A percentile compares a stretch with the other conserved stretches of the same genome.
Evolutionary conservation across 2,113 vertebrate species (phyloP).

Genomic region (Alethe castanea): DNA sequence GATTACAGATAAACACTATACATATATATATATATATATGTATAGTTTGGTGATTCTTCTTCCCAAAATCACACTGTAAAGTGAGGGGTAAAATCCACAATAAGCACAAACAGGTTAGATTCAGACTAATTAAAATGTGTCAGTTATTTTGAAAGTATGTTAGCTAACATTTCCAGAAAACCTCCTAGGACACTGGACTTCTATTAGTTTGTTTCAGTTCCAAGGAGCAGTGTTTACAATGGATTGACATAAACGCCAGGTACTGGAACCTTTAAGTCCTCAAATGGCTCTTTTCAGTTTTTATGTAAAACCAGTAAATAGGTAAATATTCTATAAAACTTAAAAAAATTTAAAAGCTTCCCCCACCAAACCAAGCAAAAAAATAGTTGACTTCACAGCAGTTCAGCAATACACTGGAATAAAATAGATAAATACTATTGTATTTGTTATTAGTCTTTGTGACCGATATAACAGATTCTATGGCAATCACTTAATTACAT

Average conservation of each 20-base stretch:
- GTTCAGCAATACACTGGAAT: background rate
- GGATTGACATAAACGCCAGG: background rate
- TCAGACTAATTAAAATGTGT: background rate
- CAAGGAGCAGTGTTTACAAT: background rate
- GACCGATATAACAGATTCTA: background rate
- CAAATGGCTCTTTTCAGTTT: background rate
- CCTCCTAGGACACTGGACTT: background rate
- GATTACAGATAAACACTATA: background rate
- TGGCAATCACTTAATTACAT: conserved; percentile 66
- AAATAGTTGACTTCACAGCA: background rate
- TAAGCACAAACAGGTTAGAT: background rate
- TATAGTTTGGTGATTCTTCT: background rate
- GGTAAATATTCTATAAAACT: background rate
- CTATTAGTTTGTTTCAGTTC: background rate
- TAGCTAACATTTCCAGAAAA: background rate
- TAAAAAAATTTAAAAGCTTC: background rate
- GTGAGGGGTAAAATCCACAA: background rate
- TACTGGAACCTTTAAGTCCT: background rate
- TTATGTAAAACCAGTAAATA: background rate
- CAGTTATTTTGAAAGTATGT: background rate
- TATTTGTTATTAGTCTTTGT: background rate
- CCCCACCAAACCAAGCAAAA: background rate
- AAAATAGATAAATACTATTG: background rate
- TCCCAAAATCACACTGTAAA: background rate
- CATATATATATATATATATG: background rate